Base-by-base conservation (phyloP, 2,888 invertebrate species). In the Ophioninae sp. region DNA sequence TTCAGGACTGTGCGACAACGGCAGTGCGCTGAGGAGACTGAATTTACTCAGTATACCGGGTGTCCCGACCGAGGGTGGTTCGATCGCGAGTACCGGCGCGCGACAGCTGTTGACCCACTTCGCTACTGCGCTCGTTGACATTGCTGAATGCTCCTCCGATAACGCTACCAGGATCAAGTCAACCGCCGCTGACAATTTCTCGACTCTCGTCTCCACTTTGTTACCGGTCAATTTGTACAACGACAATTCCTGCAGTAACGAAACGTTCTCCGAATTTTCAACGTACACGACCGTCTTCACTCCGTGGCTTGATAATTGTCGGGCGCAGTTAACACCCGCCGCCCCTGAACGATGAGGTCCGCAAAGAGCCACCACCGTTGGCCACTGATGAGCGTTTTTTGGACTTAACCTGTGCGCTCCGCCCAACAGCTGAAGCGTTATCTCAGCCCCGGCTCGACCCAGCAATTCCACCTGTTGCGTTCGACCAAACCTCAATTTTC, bases 381-480 rank as follows among this genome's bases (percentile, higher is more conserved):
- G 98, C 94, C 96, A 95, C 93, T 98, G 98, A 93, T 98, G 98
- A 85, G 96, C 96, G 93, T 98, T 98, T 89, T 96, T 95, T 67
- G 97, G 96, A 91, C 96, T 97, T 79, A 98, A 94, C 76, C 98
- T 94, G 89, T 97, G 96, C 58, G 96, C 96, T 74, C 98, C 98
- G 61, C 98, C 98, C 81, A 97, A 93, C 74, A 98, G 94, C 87
- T 96, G 96, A 13, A 97, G 94, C 84, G 96, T 96, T 93, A 98
- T 96, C 93, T 98, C 98, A 79, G 96, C 95, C 41, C 96, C 96
- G 64, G 97, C 97, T 85, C 98, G 95, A 64, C 97, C 98, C 91
- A 97, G 94, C 90, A 97, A 95, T 93, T 97, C 96, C 77, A 95
- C 93, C 91, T 96, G 94, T 78, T 79, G 3, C 30, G 30, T 30